Evolutionary conservation across 1,140 invertebrate genomes (phyloP), one percentile per base, ranked within the genome.

Genomic region (Drosophila tristis): DNA sequence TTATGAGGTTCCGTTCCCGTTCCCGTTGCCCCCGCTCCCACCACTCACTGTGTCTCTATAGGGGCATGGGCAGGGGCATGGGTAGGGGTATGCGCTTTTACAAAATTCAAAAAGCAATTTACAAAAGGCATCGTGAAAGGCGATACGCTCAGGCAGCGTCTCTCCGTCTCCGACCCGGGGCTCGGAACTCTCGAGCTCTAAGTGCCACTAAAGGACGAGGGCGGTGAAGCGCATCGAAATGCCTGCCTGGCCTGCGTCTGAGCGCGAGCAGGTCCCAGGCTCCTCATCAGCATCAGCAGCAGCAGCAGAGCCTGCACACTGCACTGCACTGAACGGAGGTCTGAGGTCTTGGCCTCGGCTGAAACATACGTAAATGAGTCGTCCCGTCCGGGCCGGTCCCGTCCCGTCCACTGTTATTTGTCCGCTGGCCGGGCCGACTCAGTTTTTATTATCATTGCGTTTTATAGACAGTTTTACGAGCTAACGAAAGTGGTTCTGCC

Each of bases 21-120:
- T 35, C 11, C 42, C 15, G 20, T 20, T 20, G 20, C 16, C 2
- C 29, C n/a, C 15, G 23, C n/a, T 20, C 53, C 13, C 16, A 15
- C 55, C 20, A 23, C 23, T 29, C 29, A 54, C 29, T 70, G 54
- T 78, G 58, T 39, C 35, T 13, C 35, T 39, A 39, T 39, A 39
- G 35, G 35, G 35, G 35, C 35, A 39, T 39, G 35, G 31, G 9
- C 3, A 31, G 9, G 45, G 54, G 35, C 11, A 39, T 0, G 2
- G 23, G 23, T 0, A 50, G 50, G 71, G 63, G 59, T 74, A 63
- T 77, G 77, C 84, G 75, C 75, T 89, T 86, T 78, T 89, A 89
- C 78, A 81, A 89, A 87, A 81, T 89, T 87, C 82, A 87, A 87
- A 87, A 89, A 89, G 82, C 82, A 87, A 87, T 87, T 87, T 87